Evolutionary conservation across 2,113 vertebrate species (phyloP).

Genomic region (Thymallus thymallus): DNA sequence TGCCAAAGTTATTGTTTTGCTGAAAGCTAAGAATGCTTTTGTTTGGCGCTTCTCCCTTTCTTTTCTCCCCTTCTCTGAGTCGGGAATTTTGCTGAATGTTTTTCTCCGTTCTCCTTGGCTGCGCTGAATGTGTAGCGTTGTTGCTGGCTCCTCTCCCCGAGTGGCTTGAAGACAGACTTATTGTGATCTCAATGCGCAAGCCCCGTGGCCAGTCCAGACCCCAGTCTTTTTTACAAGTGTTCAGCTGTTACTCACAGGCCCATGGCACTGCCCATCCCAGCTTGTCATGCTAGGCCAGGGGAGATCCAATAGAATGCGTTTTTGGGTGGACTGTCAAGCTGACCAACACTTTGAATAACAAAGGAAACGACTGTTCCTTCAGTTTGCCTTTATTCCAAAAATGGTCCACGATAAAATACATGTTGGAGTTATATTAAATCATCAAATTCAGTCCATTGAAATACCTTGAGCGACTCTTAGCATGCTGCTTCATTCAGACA

Average conservation of each 20-base stretch:
- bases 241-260: constrained; percentile 36
- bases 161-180: constrained; percentile 33
- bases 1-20: constrained; percentile 35
- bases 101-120: constrained; percentile 70
- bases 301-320: constrained; percentile 23
- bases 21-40: constrained; percentile 73
- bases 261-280: constrained; percentile 32
- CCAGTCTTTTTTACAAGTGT: constrained; percentile 30
- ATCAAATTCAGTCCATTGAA: too few relatives aligned
- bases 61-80: constrained; percentile 39
- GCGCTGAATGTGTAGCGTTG: constrained; percentile 33
- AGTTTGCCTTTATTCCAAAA: constrained; percentile 40
- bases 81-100: constrained; percentile 55
- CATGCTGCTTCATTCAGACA: neutral
- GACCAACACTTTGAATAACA: constrained; percentile 52
- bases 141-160: constrained; percentile 26
- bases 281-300: constrained; percentile 50
- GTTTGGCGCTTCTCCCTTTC: constrained; percentile 43
- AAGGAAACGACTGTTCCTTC: constrained; percentile 46
- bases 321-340: neutral
- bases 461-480: neutral
- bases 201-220: neutral
- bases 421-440: too few relatives aligned
- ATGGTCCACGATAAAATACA: constrained; percentile 33
- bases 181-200: constrained; percentile 31